Evolutionary conservation across 2,113 vertebrate species (phyloP), one percentile per base, ranked within the genome.

Genomic region (Plotosus lineatus): DNA sequence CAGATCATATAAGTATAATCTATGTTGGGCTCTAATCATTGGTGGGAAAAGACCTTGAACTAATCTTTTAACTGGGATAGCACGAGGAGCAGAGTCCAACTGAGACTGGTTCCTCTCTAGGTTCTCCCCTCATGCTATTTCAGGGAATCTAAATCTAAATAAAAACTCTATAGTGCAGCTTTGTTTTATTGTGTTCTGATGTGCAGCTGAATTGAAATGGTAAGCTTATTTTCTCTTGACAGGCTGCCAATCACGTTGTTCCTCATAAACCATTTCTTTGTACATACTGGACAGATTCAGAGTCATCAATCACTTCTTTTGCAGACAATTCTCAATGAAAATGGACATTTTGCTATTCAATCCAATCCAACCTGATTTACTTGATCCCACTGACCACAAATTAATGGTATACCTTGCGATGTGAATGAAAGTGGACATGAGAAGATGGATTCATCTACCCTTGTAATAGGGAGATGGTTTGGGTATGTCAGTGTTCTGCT

Each of bases 401-500:
- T 82, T 76, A 77, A 75, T 77, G 71, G 77, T 82, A 79, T 73
- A 79, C 75, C 26, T 71, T 28, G 36, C 51, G 71, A 15, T 44
- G 26, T 42, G 75, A 84, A 86, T 82, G 76, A 84, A 84, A 73
- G 77, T 51, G 36, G 79, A 82, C 79, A 79, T 36, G 71, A 71
- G 55, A 40, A 63, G 65, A 75, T 55, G 26, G 79, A 78, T 79
- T 84, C 61, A 84, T 76, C 80, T 79, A 82, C 79, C 31, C 63
- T 38, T 48, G 42, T 76, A 84, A 84, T 79, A 42, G 76, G 73
- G 80, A 84, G 26, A 75, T 71, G 44, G 40, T 60, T 78, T 58
- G 72, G 26, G 28, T 36, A 48, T 79, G 68, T 84, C 68, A 75
- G 46, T 69, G 58, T 40, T 56, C 51, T 26, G 60, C 11, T 38